Evolutionary conservation across 2,888 invertebrate genomes (phyloP).

Genomic region (Agrochola lota): DNA sequence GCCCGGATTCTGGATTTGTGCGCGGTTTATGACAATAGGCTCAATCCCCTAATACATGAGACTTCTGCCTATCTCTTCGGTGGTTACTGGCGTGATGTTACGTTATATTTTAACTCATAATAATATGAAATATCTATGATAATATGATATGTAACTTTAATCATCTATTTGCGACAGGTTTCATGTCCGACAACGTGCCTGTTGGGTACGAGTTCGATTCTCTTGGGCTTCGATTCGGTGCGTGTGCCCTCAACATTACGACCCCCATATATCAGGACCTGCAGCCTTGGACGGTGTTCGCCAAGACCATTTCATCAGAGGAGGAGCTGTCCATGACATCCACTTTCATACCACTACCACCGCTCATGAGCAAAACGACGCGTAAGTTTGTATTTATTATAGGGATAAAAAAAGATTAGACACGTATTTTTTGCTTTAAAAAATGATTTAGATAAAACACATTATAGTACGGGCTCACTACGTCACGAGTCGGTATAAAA

Average conservation of each 20-base stretch:
- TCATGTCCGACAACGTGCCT: conserved; percentile 73
- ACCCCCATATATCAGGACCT: conserved; percentile 71
- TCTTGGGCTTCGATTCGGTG: conserved; percentile 62
- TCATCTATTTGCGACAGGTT: conserved; percentile 72
- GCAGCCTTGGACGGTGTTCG: conserved; percentile 81
- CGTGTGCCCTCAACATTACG: conserved; percentile 71
- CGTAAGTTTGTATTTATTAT: conserved; percentile 5
- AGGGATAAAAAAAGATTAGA: too few species aligned
- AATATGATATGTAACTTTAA: neutral
- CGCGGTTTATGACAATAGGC: neutral
- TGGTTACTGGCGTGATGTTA: neutral
- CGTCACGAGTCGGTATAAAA: too few species aligned
- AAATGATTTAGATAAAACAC: too few species aligned
- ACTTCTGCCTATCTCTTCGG: neutral
- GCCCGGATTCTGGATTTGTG: neutral
- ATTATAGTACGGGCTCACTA: too few species aligned
- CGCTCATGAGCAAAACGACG: accelerated
- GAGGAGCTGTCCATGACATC: conserved; percentile 71
- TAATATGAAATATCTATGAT: neutral
- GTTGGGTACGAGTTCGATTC: conserved; percentile 60
- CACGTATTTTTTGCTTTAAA: too few species aligned
- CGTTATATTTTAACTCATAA: neutral
- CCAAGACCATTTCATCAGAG: conserved; percentile 71
- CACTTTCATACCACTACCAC: conserved; percentile 20
- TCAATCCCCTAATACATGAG: neutral